Evolutionary conservation across 2,888 invertebrate species (phyloP), one percentile per base, ranked within the genome.

Genomic region (Chrysomela aeneicollis): DNA sequence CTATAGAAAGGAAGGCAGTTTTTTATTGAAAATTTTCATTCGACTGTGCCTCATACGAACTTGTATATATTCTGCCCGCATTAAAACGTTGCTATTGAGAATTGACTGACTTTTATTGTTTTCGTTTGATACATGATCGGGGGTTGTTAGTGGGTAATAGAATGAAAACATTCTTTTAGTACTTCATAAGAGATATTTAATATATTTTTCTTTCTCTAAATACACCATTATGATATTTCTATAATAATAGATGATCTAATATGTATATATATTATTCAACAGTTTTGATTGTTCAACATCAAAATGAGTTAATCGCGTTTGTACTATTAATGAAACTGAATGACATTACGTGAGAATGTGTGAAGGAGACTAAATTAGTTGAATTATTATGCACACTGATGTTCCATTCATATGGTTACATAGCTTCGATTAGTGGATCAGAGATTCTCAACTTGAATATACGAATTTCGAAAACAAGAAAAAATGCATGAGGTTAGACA

Each of bases 291-390:
- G 69, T 69, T 68, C 64, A 61, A 69, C 63, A 69, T 67, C 63
- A 64, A 67, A 63, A 71, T 63, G 66, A 61, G 59, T 66, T 72
- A 68, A 72, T 70, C 61, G 66, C 54, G 66, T 74, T 75, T 74
- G 74, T 75, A 75, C 75, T 73, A 73, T 73, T 68, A 68, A 68
- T 67, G 66, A 69, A 69, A 67, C 55, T 57, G 54, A 67, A 70
- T 30, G 9, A 17, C 42, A 46, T 26, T 57, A 26, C 5, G 17
- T 57, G 32, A 57, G 26, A 32, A 42, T 37, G 42, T 42, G 59
- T 53, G 54, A 35, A 55, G 37, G 42, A 4, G 35, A 52, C 10
- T 64, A 59, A 30, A 49, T 47, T 17, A 57, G 12, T n/a, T 47
- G 32, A 46, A n/a, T 21, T 17, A 42, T 37, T 55, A n/a, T n/a